A percentile compares a stretch with the other conserved stretches of the same genome.
These are phyloP conservation scores for Chelidonichthys spinosus DNA, from an alignment of 2,797 vertebrate genomes.

Conservation along the genomic window DNA sequence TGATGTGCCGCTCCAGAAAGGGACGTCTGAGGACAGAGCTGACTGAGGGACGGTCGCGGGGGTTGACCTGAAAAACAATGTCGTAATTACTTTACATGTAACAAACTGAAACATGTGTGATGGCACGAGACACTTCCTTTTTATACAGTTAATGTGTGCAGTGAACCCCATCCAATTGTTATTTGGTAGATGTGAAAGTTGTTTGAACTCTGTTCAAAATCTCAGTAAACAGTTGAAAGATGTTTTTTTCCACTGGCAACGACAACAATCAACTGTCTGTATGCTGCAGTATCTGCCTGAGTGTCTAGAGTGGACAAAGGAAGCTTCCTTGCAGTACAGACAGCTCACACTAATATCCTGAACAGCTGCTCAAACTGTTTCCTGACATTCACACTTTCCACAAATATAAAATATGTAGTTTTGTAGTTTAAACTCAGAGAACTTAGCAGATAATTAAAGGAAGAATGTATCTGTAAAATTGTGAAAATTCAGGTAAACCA, in stretches of 20 bases:
- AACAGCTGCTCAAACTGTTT: slow-evolving; percentile 36
- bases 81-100: neutral
- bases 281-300: neutral
- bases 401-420: neutral
- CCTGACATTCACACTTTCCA: slow-evolving; percentile 6
- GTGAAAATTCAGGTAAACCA: neutral
- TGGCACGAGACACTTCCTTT: neutral
- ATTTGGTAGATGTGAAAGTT: neutral
- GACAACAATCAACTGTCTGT: neutral
- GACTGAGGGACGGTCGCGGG: slow-evolving; percentile 89
- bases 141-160: neutral
- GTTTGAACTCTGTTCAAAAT: neutral
- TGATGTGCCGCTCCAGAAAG: slow-evolving; percentile 85
- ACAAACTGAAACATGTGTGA: neutral
- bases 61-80: slow-evolving; percentile 77
- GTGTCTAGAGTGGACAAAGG: slow-evolving; percentile 9
- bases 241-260: neutral
- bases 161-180: neutral
- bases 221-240: neutral
- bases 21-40: slow-evolving; percentile 87
- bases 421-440: slow-evolving; percentile 1
- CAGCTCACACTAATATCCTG: slow-evolving; percentile 13
- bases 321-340: neutral
- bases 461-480: neutral
- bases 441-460: neutral